phyloP scores from a whole-genome alignment of 2,797 vertebrate genomes.

The Rhynchotus rufescens region DNA sequence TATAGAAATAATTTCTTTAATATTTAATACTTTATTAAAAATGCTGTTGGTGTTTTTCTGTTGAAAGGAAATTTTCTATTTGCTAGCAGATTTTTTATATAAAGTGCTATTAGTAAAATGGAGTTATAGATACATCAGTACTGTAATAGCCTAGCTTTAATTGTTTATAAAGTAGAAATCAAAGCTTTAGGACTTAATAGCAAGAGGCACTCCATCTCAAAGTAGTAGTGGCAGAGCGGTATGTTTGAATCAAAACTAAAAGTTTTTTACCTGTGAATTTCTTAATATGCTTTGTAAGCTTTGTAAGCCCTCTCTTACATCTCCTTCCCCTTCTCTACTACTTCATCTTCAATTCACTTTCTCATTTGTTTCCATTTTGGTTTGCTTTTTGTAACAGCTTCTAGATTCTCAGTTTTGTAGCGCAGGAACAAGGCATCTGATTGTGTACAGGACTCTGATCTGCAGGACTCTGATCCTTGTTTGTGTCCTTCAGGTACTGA shows the following conservation, averaged over 20 bases:
- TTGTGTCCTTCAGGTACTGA: not conserved
- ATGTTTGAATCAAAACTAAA: not conserved
- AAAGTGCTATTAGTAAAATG: not conserved
- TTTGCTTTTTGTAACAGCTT: not conserved
- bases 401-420: not conserved
- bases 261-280: not conserved
- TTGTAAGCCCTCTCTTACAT: not conserved
- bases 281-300: not conserved
- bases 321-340: not conserved
- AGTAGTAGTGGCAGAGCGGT: not conserved
- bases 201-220: not conserved
- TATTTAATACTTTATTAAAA: not conserved
- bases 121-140: not conserved
- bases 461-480: not conserved
- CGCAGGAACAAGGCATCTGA: not conserved
- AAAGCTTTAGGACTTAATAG: not conserved
- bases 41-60: not conserved
- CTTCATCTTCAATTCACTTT: not conserved
- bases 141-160: not conserved
- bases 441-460: not conserved
- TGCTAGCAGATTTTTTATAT: not conserved
- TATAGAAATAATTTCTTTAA: not conserved
- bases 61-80: not conserved
- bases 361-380: not conserved
- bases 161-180: not conserved